These are phyloP conservation scores for Hirudinaria manillensis DNA, from an alignment of 2,888 invertebrate species.

Conservation along the genomic window DNA sequence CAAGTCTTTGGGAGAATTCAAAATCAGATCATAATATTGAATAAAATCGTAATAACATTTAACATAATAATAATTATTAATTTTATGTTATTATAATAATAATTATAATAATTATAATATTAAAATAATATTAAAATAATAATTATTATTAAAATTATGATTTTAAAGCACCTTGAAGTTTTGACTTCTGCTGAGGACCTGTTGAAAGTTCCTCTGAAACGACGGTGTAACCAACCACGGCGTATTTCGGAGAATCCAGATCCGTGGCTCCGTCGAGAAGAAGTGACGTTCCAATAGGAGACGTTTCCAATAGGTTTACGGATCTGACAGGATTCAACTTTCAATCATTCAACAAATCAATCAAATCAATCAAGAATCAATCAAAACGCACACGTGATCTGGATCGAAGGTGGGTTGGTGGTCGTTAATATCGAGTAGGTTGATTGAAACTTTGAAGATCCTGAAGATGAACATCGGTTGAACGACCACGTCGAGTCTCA, in stretches of 20 bases:
- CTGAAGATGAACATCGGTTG: conserved; percentile 21
- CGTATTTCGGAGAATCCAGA: neutral
- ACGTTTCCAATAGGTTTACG: conserved; percentile 2
- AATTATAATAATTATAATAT: neutral
- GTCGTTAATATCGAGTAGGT: conserved; percentile 31
- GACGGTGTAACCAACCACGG: conserved; percentile 1
- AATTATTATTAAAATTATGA: neutral
- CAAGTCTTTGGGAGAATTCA: neutral
- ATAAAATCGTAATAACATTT: neutral
- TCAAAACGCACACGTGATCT: neutral
- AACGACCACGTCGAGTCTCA: conserved; percentile 31
- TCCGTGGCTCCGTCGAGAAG: conserved; percentile 8
- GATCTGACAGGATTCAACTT: conserved; percentile 1
- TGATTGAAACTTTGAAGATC: conserved; percentile 27
- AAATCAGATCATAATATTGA: neutral
- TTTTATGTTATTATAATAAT: neutral
- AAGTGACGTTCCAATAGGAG: neutral
- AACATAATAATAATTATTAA: neutral
- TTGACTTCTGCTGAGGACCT: neutral
- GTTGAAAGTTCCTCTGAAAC: neutral
- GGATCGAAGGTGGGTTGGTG: conserved; percentile 27
- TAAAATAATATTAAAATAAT: neutral
- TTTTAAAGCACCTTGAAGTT: conserved; percentile 2
- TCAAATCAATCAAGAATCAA: neutral
- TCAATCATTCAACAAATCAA: neutral